phyloP scores from a whole-genome alignment of 2,797 vertebrate genomes.

The Chloroceryle inda region DNA sequence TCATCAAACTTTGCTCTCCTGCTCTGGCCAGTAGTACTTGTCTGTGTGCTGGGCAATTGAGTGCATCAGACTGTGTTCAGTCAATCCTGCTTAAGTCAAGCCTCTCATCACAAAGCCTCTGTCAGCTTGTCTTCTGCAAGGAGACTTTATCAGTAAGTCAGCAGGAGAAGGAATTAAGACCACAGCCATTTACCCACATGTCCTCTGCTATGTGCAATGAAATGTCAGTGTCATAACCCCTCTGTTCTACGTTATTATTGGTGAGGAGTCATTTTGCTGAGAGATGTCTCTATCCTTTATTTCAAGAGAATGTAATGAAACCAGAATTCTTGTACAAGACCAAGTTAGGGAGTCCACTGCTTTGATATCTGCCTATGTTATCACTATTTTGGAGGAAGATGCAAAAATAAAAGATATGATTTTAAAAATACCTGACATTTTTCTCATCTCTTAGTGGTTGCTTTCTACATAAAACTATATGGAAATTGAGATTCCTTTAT shows the following conservation, averaged over 20 bases:
- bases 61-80: not conserved
- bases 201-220: not conserved
- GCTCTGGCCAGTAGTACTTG: not conserved
- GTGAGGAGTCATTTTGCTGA: not conserved
- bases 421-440: not conserved
- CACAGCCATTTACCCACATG: not conserved
- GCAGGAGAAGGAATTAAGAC: not conserved
- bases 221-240: not conserved
- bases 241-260: not conserved
- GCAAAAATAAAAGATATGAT: not conserved
- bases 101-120: not conserved
- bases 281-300: not conserved
- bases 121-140: not conserved
- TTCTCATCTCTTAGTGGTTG: not conserved
- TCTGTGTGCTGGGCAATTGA: not conserved
- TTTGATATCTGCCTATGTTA: not conserved
- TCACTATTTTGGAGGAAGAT: not conserved
- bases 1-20: not conserved
- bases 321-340: not conserved
- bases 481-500: not conserved
- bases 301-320: not conserved
- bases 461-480: not conserved
- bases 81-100: conserved; percentile 8
- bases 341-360: not conserved
- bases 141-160: conserved; percentile 7